Evolutionary conservation across 1,140 invertebrate species (phyloP).

Genomic region (Heliothis subflexa): DNA sequence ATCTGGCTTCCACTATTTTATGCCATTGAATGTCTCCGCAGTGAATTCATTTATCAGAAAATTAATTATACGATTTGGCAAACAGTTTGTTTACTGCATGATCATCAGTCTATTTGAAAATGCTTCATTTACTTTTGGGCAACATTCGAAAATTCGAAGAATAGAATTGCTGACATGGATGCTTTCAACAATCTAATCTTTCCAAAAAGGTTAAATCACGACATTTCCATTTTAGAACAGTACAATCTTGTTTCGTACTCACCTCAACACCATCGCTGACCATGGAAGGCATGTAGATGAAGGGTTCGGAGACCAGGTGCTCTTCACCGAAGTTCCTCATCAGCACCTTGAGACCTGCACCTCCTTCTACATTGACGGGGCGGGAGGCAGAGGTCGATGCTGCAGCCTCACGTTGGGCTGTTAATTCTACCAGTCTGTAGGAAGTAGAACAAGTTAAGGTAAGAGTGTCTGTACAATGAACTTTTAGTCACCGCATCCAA

Average conservation of each 20-base stretch:
- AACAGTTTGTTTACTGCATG: too few species aligned
- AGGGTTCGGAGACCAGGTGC: constrained; percentile 73
- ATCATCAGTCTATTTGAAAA: too few species aligned
- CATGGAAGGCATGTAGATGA: constrained; percentile 84
- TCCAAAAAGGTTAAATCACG: too few species aligned
- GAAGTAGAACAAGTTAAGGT: neutral
- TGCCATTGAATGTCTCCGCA: too few species aligned
- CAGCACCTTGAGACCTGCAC: constrained; percentile 83
- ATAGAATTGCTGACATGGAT: too few species aligned
- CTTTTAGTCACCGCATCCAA: too few species aligned
- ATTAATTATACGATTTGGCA: too few species aligned
- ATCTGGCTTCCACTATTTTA: too few species aligned
- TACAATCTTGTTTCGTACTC: constrained; percentile 17
- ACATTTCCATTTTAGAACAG: neutral
- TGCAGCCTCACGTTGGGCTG: constrained; percentile 83
- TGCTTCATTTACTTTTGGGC: too few species aligned
- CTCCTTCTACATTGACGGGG: constrained; percentile 64
- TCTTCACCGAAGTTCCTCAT: constrained; percentile 87
- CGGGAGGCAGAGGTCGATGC: constrained; percentile 77
- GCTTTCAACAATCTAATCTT: too few species aligned
- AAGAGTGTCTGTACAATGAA: neutral
- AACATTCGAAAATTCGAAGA: too few species aligned
- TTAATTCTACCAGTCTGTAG: constrained; percentile 88
- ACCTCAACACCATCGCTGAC: constrained; percentile 80
- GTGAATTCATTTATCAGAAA: too few species aligned